A percentile compares a stretch with the other conserved stretches of the same genome.
These are phyloP conservation scores for Sebastes fasciatus DNA, from an alignment of 2,113 vertebrate genomes.

Conservation along the genomic window DNA sequence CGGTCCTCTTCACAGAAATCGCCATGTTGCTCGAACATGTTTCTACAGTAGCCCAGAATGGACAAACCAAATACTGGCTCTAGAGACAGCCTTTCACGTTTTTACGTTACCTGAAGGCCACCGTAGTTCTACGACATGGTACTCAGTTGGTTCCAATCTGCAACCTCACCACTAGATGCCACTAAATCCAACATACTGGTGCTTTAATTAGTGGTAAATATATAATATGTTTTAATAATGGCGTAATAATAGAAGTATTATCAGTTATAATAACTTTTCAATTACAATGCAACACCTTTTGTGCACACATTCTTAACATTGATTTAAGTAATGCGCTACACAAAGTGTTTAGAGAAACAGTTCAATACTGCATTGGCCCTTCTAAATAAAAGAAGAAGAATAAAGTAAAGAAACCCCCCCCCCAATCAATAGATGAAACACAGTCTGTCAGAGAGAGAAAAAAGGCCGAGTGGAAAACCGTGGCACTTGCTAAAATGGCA, in stretches of 20 bases:
- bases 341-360: background rate
- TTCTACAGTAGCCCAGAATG: no score
- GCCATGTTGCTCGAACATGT: no score
- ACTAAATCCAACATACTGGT: no score
- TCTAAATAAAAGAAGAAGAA: constrained; percentile 33
- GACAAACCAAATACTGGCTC: no score
- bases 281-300: background rate
- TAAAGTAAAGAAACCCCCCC: constrained; percentile 30
- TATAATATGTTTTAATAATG: background rate
- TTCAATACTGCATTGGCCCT: background rate
- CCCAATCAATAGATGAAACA: constrained; percentile 32
- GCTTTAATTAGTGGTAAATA: no score
- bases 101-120: no score
- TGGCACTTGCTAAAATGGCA: constrained; percentile 53
- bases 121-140: no score
- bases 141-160: no score
- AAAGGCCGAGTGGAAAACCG: constrained; percentile 35
- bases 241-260: background rate
- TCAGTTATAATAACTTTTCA: background rate
- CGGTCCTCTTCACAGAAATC: no score
- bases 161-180: no score
- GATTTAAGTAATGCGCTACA: background rate
- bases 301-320: background rate
- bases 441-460: constrained; percentile 11
- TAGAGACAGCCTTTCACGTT: no score